A percentile compares a stretch with the other conserved stretches of the same genome.
Evolutionary conservation across 2,797 vertebrate species (phyloP).

Genomic region (Chaenodraco wilsoni): DNA sequence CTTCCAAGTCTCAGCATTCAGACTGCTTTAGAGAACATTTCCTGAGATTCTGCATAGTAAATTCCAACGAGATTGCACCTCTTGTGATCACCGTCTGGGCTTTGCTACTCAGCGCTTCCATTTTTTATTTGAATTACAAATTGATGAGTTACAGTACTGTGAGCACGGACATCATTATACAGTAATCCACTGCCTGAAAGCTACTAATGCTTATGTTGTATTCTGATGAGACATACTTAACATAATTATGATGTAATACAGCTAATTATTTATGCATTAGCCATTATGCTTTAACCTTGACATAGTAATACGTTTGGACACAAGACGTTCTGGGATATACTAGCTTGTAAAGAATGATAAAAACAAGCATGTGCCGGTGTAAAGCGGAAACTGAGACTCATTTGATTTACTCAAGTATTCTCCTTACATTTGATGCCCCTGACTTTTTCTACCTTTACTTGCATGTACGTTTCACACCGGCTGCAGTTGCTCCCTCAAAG

Average conservation of each 20-base stretch:
- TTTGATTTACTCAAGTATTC: neutral
- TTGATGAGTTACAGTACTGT: neutral
- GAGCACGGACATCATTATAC: neutral
- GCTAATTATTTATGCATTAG: neutral
- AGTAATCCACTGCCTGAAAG: neutral
- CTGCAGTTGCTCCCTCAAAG: constrained; percentile 43
- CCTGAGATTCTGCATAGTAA: neutral
- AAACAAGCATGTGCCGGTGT: neutral
- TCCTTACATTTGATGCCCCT: neutral
- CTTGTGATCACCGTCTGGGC: neutral
- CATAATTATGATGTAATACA: neutral
- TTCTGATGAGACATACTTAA: neutral
- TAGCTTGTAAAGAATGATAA: neutral
- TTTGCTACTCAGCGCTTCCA: neutral
- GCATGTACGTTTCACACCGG: constrained; percentile 8
- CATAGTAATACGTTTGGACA: neutral
- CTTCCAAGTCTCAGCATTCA: constrained; percentile 41
- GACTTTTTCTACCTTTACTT: constrained; percentile 12
- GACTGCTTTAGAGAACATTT: constrained; percentile 16
- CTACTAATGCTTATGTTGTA: neutral
- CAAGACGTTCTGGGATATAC: too few species aligned
- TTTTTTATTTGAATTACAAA: constrained; percentile 6
- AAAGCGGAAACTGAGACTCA: neutral
- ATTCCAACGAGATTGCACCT: constrained; percentile 1
- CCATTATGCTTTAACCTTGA: neutral